Conservation (phyloP, 1,140 invertebrate genomes). For the Arctopsyche grandis region DNA sequence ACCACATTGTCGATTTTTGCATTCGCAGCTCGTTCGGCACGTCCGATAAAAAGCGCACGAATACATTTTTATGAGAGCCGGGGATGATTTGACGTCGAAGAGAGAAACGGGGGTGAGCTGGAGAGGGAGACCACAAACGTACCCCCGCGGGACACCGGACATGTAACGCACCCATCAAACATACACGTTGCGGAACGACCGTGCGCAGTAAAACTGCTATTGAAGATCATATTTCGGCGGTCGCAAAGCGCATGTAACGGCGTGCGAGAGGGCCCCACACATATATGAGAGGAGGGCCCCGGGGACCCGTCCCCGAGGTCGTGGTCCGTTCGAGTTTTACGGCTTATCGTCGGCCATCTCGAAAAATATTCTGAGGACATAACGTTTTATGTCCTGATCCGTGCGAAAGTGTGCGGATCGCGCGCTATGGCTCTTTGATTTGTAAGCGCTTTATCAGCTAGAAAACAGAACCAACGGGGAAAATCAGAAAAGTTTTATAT, state of each 20-base stretch:
- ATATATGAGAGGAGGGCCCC: background rate
- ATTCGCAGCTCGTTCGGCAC: constrained; percentile 31
- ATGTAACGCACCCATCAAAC: constrained; percentile 26
- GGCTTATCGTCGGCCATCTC: background rate
- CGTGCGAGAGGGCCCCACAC: background rate
- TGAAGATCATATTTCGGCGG: constrained; percentile 18
- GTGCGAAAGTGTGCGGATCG: background rate
- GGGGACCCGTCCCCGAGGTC: background rate
- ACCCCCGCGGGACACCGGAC: constrained; percentile 3
- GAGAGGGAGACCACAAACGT: background rate
- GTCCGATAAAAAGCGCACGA: constrained; percentile 31
- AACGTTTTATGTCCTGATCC: constrained; percentile 9
- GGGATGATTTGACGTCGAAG: constrained; percentile 18
- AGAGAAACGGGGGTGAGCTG: background rate
- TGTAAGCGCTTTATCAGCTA: constrained; percentile 6
- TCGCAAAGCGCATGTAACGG: background rate
- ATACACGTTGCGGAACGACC: background rate
- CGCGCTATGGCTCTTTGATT: constrained; percentile 8
- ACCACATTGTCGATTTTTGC: constrained; percentile 13
- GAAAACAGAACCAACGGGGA: no score
- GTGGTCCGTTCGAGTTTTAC: constrained; percentile 15
- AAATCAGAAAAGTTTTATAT: no score
- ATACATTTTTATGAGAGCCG: constrained; percentile 18
- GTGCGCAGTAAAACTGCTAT: background rate
- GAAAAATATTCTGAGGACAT: constrained; percentile 9